These are phyloP conservation scores for Caenorhabditis sinica DNA, from an alignment of 2,888 invertebrate species.

Conservation along the genomic window DNA sequence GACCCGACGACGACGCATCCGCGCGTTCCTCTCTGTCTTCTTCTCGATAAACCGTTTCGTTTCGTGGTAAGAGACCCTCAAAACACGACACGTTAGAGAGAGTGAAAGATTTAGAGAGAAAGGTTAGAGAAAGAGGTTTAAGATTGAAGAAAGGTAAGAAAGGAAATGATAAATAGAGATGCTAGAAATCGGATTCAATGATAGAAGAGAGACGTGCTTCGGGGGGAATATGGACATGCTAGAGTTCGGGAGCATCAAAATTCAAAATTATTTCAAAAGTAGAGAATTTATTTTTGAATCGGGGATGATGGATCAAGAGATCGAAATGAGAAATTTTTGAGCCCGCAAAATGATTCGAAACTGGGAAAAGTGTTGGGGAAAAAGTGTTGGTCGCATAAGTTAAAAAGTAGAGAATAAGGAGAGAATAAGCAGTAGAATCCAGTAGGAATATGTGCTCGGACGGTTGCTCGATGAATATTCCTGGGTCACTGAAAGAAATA, in stretches of 20 bases:
- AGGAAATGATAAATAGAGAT: background rate
- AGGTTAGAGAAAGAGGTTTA: background rate
- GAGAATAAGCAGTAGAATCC: slow-evolving; percentile 27
- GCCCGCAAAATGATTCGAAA: slow-evolving; percentile 37
- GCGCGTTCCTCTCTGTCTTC: slow-evolving; percentile 25
- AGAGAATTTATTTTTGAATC: slow-evolving; percentile 2
- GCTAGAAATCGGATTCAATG: slow-evolving; percentile 14
- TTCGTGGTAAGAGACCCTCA: slow-evolving; percentile 52
- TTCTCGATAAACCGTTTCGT: slow-evolving; percentile 33
- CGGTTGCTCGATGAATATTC: slow-evolving; percentile 47
- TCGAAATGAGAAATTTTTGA: slow-evolving; percentile 6
- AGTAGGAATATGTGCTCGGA: slow-evolving; percentile 12
- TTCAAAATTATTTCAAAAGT: slow-evolving; percentile 9
- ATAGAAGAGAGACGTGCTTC: slow-evolving; percentile 29
- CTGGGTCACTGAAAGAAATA: slow-evolving; percentile 63
- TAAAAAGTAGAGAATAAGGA: slow-evolving; percentile 26
- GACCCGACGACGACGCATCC: slow-evolving; percentile 62
- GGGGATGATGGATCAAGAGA: slow-evolving; percentile 8
- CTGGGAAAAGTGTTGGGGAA: slow-evolving; percentile 16
- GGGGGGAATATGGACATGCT: slow-evolving; percentile 24
- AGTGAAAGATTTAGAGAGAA: slow-evolving; percentile 8
- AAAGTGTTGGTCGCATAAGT: slow-evolving; percentile 13
- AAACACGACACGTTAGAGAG: slow-evolving; percentile 64
- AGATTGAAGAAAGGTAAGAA: background rate
- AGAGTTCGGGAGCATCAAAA: slow-evolving; percentile 31